Evolutionary conservation across 53 echinoderm and acorn worm genomes (phyloP), one percentile per base, ranked within the genome.

Genomic region (Crossaster papposus): DNA sequence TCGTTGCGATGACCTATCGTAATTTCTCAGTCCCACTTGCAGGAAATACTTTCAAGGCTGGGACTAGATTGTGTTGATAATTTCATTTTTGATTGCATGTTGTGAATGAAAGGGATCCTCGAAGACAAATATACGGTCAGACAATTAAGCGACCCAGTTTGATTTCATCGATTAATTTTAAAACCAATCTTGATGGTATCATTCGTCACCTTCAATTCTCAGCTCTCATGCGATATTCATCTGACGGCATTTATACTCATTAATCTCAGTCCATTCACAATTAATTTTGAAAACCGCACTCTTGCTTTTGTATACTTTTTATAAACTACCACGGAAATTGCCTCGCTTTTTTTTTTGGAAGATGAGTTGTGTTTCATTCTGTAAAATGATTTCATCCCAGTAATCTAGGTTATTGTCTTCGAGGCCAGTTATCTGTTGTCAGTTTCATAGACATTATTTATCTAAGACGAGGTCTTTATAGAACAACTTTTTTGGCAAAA

Each of bases 151-250:
- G 12, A 4, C 34, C 17, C 35, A 8, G 15, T 12, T 74, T 74
- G 17, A 74, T 74, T 35, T 74, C 74, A 74, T 74, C 34, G 3
- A 74, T 34, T 74, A 36, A 36, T 35, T 17, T 14, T 22, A 34
- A 36, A 1, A 14, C 14, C 6, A 34, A 14, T 17, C 34, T 17
- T 10, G 51, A 23, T 2, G 52, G 53, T 13, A 77, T 70, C 83
- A 83, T 34, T 83, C 70, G 65, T 14, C 70, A 24, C 10, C 36
- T 70, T 83, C 70, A 68, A 70, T 24, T 30, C 29, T 22, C 83
- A 14, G 26, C 37, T 38, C 37, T n/a, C n/a, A n/a, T 31, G 24
- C 36, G 50, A 83, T 83, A 83, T 55, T 81, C 81, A 65, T 8
- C 15, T 33, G 26, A 14, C 36, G 38, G 9, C 9, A 50, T 65